A percentile compares a stretch with the other conserved stretches of the same genome.
phyloP scores from a whole-genome alignment of 2,797 vertebrate genomes.

The Gorsachius magnificus region DNA sequence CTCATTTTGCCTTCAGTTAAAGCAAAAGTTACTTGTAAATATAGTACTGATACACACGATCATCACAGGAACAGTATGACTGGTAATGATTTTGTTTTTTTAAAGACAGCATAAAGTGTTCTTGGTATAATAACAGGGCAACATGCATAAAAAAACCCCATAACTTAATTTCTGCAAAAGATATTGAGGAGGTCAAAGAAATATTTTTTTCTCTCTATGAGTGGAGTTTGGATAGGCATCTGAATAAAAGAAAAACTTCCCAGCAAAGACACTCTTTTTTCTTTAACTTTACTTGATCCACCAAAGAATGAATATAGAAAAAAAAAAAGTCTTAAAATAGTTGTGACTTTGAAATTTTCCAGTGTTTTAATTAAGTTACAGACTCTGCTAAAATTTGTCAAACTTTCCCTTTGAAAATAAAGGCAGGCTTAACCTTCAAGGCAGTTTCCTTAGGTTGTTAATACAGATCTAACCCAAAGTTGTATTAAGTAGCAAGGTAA shows the following conservation, averaged over 20 bases:
- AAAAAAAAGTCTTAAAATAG: background rate
- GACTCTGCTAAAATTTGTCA: conserved; percentile 38
- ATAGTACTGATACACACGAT: background rate
- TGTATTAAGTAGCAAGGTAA: background rate
- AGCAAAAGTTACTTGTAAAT: background rate
- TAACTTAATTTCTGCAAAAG: background rate
- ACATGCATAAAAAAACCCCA: background rate
- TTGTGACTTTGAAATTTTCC: conserved; percentile 54
- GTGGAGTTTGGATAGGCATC: background rate
- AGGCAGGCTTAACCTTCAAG: background rate
- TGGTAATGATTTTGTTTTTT: background rate
- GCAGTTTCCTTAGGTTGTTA: background rate
- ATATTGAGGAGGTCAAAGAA: background rate
- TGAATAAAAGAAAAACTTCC: conserved; percentile 9
- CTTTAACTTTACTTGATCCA: conserved; percentile 2
- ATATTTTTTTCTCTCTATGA: background rate
- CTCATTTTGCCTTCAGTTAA: background rate
- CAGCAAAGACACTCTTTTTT: background rate
- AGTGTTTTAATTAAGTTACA: conserved; percentile 62
- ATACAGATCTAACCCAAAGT: background rate
- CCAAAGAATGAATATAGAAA: background rate
- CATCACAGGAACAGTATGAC: background rate
- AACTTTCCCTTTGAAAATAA: background rate
- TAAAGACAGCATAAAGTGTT: background rate
- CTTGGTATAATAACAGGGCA: background rate